Evolutionary conservation across 2,888 invertebrate species (phyloP), one percentile per base, ranked within the genome.

Genomic region (Nomada ruficornis): DNA sequence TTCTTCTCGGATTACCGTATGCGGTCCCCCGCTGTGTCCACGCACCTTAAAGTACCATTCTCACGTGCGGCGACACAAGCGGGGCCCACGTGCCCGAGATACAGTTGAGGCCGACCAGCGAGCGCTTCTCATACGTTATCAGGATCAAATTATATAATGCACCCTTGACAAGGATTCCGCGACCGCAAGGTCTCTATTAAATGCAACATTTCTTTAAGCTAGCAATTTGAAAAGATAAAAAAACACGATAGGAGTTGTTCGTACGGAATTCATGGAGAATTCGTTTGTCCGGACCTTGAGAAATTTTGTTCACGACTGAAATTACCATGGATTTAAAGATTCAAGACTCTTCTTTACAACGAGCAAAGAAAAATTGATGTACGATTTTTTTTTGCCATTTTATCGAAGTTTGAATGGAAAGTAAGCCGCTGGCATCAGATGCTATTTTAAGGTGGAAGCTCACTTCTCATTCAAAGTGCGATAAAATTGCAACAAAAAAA

Each of bases 1-100:
- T 84, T 88, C 91, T 88, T 89, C 91, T 92, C 90, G 85, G 91
- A 91, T 92, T 92, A 91, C 91, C 80, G 88, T 88, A 88, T 87
- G 90, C 87, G 88, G 89, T 86, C 83, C 84, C 89, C 90, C 79
- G 89, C 89, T 89, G 89, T 79, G 89, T 87, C 89, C 89, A 85
- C 88, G 91, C 91, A 91, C 91, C 91, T 92, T 91, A 91, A 91
- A 91, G 88, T 90, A 90, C 90, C 91, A 91, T 92, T 92, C 91
- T 91, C 92, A 92, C 92, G 91, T 92, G 91, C 93, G 86, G 88
- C 90, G 86, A 89, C 91, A 87, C 89, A 90, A 89, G 86, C 87
- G 86, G 80, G 77, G 70, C 79, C 74, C 83, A 88, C 88, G 84
- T 84, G 84, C 87, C 81, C 81, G 76, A 82, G 81, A 87, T 87